Evolutionary conservation across 2,113 vertebrate genomes (phyloP).

Genomic region (Sinocyclocheilus anshuiensis): DNA sequence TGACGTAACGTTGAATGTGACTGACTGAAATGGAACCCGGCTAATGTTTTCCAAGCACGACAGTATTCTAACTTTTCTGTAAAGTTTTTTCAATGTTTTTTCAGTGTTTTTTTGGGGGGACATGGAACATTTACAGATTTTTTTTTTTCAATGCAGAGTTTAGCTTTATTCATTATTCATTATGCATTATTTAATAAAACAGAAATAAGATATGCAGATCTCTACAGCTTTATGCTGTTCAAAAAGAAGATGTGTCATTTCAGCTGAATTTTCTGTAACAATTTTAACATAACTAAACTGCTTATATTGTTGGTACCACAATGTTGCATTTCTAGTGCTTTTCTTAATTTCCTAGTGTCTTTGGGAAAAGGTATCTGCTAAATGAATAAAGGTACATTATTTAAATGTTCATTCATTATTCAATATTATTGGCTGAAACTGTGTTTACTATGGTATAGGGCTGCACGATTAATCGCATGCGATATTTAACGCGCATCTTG

Average conservation of each 20-base stretch:
- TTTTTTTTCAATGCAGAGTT: too few relatives aligned
- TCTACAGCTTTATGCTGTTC: too few relatives aligned
- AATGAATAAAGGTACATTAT: not conserved
- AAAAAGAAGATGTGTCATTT: not conserved
- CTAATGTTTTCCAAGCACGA: not conserved
- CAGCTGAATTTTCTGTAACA: not conserved
- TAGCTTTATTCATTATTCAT: not conserved
- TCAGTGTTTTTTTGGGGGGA: too few relatives aligned
- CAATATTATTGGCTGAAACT: not conserved
- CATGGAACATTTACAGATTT: too few relatives aligned
- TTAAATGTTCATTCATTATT: not conserved
- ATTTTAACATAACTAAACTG: not conserved
- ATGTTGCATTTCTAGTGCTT: not conserved
- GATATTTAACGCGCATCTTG: too few relatives aligned
- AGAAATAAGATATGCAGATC: not conserved
- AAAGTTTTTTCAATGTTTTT: too few relatives aligned
- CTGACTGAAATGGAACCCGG: too few relatives aligned
- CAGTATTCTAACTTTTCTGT: not conserved
- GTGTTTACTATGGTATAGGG: too few relatives aligned
- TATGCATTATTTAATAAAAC: not conserved
- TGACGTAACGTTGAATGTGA: too few relatives aligned
- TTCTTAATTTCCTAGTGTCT: not conserved
- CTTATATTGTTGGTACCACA: not conserved
- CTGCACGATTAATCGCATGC: too few relatives aligned
- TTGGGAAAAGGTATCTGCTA: not conserved